Percentiles rank a stretch among this genome's conserved stretches.
Evolutionary conservation across 2,797 vertebrate species (phyloP).

Genomic region (Aselliscus stoliczkanus): DNA sequence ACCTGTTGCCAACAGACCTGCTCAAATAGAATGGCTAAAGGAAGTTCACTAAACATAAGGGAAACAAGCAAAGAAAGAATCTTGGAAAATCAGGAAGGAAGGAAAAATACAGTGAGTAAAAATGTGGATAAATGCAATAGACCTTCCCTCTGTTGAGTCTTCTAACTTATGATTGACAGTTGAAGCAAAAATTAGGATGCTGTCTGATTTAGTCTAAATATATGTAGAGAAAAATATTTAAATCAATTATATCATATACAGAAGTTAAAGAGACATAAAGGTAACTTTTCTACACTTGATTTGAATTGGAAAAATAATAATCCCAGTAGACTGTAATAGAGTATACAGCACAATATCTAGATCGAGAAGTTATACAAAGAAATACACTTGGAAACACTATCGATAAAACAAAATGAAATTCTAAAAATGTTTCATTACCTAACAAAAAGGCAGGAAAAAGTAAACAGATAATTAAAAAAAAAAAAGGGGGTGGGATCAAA

Average conservation of each 20-base stretch:
- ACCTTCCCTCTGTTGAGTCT: neutral
- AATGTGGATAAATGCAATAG: neutral
- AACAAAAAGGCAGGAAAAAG: neutral
- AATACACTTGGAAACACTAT: neutral
- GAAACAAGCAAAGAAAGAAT: neutral
- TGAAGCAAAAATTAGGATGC: neutral
- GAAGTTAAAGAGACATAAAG: neutral
- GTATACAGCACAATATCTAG: neutral
- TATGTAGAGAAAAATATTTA: neutral
- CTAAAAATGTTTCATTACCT: neutral
- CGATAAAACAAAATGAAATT: neutral
- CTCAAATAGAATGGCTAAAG: neutral
- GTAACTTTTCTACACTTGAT: neutral
- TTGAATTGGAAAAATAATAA: neutral
- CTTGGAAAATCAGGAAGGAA: neutral
- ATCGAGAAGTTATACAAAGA: neutral
- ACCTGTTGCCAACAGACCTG: neutral
- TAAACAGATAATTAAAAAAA: neutral
- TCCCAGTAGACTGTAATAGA: neutral
- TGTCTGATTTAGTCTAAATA: neutral
- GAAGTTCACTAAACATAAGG: neutral
- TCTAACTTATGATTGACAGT: neutral
- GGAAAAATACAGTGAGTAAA: neutral
- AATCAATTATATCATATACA: neutral
- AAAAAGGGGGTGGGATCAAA: neutral